Evolutionary conservation across 2,113 vertebrate genomes (phyloP).

Genomic region (Phoxinus phoxinus): DNA sequence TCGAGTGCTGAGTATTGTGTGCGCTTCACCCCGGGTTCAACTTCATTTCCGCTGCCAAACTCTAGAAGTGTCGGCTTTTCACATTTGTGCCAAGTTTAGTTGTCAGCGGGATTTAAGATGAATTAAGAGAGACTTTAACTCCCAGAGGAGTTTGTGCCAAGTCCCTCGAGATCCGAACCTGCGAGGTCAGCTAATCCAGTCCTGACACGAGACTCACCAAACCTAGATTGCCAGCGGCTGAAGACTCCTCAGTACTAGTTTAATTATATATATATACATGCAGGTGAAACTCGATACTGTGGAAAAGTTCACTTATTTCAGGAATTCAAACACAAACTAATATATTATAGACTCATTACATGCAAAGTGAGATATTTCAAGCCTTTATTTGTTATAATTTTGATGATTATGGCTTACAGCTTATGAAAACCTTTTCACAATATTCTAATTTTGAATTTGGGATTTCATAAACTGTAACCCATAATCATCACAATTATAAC

Average conservation of each 20-base stretch:
- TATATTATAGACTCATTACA: too few relatives aligned
- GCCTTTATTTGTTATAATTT: too few relatives aligned
- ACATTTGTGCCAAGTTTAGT: constrained; percentile 40
- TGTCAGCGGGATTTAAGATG: constrained; percentile 52
- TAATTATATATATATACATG: too few relatives aligned
- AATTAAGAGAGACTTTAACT: constrained; percentile 52
- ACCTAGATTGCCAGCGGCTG: neutral
- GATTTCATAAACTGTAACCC: too few relatives aligned
- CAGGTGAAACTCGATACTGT: too few relatives aligned
- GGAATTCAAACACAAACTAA: too few relatives aligned
- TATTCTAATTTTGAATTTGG: too few relatives aligned
- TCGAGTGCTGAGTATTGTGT: neutral
- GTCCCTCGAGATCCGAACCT: constrained; percentile 45
- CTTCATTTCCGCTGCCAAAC: neutral
- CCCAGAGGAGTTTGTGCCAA: constrained; percentile 42
- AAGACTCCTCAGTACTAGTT: neutral
- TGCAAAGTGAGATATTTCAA: too few relatives aligned
- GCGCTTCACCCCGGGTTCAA: constrained; percentile 23
- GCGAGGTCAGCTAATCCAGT: constrained; percentile 52
- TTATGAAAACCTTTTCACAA: too few relatives aligned
- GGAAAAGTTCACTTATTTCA: too few relatives aligned
- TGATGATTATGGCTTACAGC: too few relatives aligned
- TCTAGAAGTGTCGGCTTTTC: neutral
- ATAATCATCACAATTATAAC: too few relatives aligned
- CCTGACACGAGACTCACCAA: constrained; percentile 20